phyloP scores from a whole-genome alignment of 2,113 vertebrate species.

The Galemys pyrenaicus region DNA sequence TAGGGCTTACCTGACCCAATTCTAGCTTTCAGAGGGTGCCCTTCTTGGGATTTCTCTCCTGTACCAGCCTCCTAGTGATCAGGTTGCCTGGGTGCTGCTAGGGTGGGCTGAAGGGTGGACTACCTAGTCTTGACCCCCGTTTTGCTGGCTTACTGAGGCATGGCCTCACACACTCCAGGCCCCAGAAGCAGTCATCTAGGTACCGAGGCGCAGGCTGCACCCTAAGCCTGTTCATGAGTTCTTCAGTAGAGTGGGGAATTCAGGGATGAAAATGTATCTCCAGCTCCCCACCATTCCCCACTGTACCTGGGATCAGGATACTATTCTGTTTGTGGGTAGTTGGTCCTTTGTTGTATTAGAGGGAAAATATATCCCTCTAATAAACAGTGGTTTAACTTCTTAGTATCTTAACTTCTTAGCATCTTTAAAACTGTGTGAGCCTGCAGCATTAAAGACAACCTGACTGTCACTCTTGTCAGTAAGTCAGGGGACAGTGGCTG shows the following conservation, averaged over 20 bases:
- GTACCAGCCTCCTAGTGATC: background rate
- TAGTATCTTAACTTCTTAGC: constrained; percentile 1
- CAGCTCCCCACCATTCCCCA: background rate
- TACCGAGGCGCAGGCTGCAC: background rate
- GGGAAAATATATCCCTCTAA: background rate
- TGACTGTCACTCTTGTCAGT: background rate
- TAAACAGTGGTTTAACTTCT: no score
- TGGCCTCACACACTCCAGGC: background rate
- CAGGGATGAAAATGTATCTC: background rate
- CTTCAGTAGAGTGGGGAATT: background rate
- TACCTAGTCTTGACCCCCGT: background rate
- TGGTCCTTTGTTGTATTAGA: constrained; percentile 6
- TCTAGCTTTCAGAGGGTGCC: background rate
- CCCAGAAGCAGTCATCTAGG: background rate
- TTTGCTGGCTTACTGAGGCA: background rate
- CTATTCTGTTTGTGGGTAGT: background rate
- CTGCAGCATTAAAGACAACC: background rate
- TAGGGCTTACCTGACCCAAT: background rate
- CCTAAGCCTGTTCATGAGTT: background rate
- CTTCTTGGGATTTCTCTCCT: background rate
- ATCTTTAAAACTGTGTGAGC: background rate
- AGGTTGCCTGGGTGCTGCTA: background rate
- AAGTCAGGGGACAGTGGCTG: background rate
- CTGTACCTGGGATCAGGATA: background rate
- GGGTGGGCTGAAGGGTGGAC: background rate